These are phyloP conservation scores for Melanostigma gelatinosum DNA, from an alignment of 2,113 vertebrate species.

Conservation along the genomic window DNA sequence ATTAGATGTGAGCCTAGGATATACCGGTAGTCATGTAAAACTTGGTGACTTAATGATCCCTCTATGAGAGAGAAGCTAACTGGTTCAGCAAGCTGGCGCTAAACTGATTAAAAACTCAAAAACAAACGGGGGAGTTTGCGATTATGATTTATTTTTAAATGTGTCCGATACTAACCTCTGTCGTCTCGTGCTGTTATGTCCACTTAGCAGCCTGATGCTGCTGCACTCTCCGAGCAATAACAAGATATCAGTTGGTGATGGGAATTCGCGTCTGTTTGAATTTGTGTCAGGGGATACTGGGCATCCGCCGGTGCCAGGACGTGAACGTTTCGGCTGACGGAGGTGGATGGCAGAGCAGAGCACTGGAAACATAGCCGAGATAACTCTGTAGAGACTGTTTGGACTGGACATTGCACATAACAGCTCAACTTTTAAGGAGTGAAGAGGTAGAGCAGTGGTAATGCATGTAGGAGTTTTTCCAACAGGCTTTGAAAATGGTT, in stretches of 20 bases:
- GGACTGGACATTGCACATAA: conserved; percentile 17
- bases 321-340: background rate
- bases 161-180: background rate
- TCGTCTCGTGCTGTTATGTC: background rate
- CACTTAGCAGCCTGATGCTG: background rate
- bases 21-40: conserved; percentile 28
- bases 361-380: conserved; percentile 47
- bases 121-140: too few species aligned
- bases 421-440: background rate
- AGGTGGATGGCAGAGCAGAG: conserved; percentile 9
- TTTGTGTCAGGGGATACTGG: conserved; percentile 26
- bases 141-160: background rate
- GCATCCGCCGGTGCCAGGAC: conserved; percentile 14
- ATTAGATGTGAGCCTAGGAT: conserved; percentile 39
- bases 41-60: conserved; percentile 7
- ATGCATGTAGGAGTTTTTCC: background rate
- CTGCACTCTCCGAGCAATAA: background rate
- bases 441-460: background rate
- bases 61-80: conserved; percentile 21
- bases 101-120: background rate
- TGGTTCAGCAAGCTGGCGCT: conserved; percentile 35
- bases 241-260: conserved; percentile 4
- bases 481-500: background rate
- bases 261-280: conserved; percentile 10
- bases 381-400: conserved; percentile 44